These are phyloP conservation scores for Drosophila lacertosa DNA, from an alignment of 1,140 invertebrate species.

Conservation along the genomic window DNA sequence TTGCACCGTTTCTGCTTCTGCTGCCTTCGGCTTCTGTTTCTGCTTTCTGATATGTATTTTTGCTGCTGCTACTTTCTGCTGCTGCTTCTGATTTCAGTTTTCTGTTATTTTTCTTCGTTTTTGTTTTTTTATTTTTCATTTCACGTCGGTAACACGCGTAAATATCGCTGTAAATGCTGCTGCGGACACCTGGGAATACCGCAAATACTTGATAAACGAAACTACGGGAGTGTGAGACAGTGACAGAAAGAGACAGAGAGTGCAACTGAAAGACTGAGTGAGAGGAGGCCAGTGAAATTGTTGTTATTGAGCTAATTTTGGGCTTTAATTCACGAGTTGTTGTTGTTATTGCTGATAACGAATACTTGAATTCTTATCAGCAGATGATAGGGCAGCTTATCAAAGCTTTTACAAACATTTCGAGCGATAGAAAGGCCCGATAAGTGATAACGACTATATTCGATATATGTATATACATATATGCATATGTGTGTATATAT, in stretches of 20 bases:
- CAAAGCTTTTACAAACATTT: background rate
- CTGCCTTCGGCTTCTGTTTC: conserved; percentile 16
- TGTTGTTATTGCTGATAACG: conserved; percentile 21
- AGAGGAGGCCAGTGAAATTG: conserved; percentile 13
- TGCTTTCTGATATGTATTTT: conserved; percentile 34
- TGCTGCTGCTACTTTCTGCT: conserved; percentile 2
- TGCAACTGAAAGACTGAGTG: background rate
- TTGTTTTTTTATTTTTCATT: no score
- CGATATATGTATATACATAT: background rate
- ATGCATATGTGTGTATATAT: background rate
- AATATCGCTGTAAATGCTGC: conserved; percentile 20
- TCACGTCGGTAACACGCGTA: conserved; percentile 35
- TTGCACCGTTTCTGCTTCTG: conserved; percentile 2
- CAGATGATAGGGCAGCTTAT: conserved; percentile 21
- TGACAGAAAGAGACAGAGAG: background rate
- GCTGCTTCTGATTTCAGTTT: conserved; percentile 10
- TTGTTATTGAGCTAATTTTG: conserved; percentile 29
- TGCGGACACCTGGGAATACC: conserved; percentile 21
- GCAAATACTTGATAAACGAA: conserved; percentile 12
- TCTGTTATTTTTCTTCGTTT: conserved; percentile 16
- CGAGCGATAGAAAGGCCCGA: conserved; percentile 4
- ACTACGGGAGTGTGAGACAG: background rate
- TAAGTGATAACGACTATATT: background rate
- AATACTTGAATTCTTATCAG: conserved; percentile 19
- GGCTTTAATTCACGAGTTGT: conserved; percentile 31